These are phyloP conservation scores for Drosophila ohnishii DNA, from an alignment of 1,140 invertebrate genomes.

Conservation along the genomic window DNA sequence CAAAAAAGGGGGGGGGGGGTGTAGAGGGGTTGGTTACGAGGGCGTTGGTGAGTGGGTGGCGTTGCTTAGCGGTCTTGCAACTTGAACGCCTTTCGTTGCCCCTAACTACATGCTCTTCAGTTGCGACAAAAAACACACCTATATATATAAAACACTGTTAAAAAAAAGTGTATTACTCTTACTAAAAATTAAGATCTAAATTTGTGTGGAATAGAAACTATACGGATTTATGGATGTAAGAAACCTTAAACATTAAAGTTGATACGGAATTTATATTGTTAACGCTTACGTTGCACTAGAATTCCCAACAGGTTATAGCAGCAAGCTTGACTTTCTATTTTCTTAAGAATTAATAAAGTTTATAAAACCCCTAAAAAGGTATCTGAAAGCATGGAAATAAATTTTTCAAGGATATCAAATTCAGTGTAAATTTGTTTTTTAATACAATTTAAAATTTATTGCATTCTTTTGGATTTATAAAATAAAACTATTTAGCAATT, in stretches of 20 bases:
- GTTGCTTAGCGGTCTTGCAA: constrained; percentile 52
- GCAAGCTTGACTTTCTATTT: not conserved
- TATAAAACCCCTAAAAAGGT: no score
- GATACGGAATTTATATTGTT: not conserved
- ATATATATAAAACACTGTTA: not conserved
- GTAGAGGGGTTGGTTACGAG: not conserved
- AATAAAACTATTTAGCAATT: no score
- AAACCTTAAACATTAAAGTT: no score
- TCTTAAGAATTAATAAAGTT: no score
- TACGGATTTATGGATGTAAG: not conserved
- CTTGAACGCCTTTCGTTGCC: constrained; percentile 49
- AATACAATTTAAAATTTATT: not conserved
- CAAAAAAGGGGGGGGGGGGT: not conserved
- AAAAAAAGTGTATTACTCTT: not conserved
- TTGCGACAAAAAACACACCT: not conserved
- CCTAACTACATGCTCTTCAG: constrained; percentile 20
- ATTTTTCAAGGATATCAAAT: no score
- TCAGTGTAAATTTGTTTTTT: no score
- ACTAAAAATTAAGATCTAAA: not conserved
- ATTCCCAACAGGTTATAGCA: not conserved
- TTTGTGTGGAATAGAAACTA: not conserved
- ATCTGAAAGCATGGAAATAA: no score
- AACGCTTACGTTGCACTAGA: no score
- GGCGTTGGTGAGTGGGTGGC: not conserved
- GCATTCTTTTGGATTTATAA: no score